Evolutionary conservation across 1,140 invertebrate genomes (phyloP).

Genomic region (Zelostemma sp.): DNA sequence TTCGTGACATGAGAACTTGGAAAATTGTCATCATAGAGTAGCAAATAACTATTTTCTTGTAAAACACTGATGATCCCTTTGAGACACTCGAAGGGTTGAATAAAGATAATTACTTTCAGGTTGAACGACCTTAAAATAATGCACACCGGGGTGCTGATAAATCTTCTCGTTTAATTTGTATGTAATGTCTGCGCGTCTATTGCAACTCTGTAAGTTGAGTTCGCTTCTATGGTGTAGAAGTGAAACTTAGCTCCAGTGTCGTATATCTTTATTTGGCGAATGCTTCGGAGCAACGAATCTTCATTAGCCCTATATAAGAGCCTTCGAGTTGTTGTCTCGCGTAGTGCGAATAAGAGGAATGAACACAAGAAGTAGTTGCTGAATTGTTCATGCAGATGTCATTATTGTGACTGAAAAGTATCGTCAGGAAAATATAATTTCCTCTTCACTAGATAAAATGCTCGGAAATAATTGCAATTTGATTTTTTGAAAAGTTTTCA

Average conservation of each 20-base stretch:
- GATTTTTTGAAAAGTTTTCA: too few relatives aligned
- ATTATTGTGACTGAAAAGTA: background rate
- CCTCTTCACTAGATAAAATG: too few relatives aligned
- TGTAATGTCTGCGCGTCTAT: conserved; percentile 45
- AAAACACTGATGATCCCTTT: too few relatives aligned
- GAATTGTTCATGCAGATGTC: conserved; percentile 39
- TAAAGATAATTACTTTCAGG: conserved; percentile 10
- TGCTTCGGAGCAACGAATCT: conserved; percentile 51
- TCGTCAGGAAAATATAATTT: too few relatives aligned
- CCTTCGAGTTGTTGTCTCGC: conserved; percentile 32
- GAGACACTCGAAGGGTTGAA: too few relatives aligned
- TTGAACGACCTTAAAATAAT: background rate
- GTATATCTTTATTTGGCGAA: conserved; percentile 56
- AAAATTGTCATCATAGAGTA: too few relatives aligned
- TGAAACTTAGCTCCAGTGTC: conserved; percentile 50
- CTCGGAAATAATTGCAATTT: background rate
- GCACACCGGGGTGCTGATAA: conserved; percentile 33
- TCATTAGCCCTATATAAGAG: conserved; percentile 52
- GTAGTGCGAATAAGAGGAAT: conserved; percentile 40
- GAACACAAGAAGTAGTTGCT: conserved; percentile 27
- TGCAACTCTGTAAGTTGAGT: conserved; percentile 41
- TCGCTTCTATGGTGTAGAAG: conserved; percentile 35
- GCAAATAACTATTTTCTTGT: too few relatives aligned
- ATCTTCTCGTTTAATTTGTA: conserved; percentile 47
- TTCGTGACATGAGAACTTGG: too few relatives aligned